phyloP scores from a whole-genome alignment of 2,888 invertebrate genomes.

The Frankliniella intonsa region DNA sequence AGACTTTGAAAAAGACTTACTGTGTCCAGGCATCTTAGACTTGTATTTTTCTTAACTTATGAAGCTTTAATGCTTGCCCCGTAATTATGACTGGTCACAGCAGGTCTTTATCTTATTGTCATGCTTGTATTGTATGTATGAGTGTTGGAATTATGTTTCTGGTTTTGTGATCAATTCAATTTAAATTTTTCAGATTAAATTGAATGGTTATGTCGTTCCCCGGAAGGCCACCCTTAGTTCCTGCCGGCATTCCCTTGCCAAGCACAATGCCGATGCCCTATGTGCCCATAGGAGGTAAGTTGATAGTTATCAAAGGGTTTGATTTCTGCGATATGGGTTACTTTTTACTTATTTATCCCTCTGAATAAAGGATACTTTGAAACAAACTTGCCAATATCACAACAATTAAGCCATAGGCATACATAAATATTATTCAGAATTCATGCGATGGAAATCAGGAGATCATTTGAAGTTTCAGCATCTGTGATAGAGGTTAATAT shows the following conservation, averaged over 20 bases:
- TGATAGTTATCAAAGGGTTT: neutral
- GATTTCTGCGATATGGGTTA: neutral
- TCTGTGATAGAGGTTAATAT: neutral
- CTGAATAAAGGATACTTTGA: neutral
- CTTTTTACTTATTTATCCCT: neutral
- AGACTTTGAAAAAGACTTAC: neutral
- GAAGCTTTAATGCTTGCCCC: neutral
- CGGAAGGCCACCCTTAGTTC: slow-evolving; percentile 74
- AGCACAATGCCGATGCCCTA: slow-evolving; percentile 51
- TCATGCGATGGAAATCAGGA: neutral
- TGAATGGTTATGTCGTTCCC: slow-evolving; percentile 73
- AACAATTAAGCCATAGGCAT: neutral
- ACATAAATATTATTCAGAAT: neutral
- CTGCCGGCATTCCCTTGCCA: slow-evolving; percentile 57
- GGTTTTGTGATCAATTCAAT: neutral
- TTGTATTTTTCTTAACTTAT: neutral
- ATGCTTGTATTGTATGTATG: neutral
- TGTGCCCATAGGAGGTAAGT: slow-evolving; percentile 45
- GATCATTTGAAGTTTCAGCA: neutral
- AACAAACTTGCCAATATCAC: neutral
- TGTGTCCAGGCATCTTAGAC: neutral
- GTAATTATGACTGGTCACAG: neutral
- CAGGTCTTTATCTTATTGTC: neutral
- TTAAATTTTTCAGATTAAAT: slow-evolving; percentile 23
- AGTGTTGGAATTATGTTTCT: neutral